Base-by-base conservation (phyloP, 2,113 vertebrate species). In the Scolopax mira region DNA sequence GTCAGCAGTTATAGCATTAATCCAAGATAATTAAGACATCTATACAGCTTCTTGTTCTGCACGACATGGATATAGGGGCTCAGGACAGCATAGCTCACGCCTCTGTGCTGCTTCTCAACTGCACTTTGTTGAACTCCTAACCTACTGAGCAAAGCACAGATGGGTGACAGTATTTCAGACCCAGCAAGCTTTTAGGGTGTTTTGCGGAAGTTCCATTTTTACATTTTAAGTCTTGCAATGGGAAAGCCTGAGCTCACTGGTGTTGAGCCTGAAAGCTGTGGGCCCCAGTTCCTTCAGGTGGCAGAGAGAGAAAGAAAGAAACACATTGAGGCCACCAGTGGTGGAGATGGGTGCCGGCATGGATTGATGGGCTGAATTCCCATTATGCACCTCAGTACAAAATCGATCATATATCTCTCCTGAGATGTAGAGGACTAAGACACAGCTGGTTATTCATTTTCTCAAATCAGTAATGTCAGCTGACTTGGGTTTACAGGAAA, bases 1-100 rank as follows among this genome's bases (percentile, higher is more conserved):
- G 58, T 72, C 33, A 67, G 65, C 22, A 75, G 27, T 61, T 72
- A 55, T 17, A 24, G 10, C 77, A 48, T 70, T 70, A 77, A 70
- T 66, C 37, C 58, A 28, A 54, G 72, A 62, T 18, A 66, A 66
- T 77, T 41, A 88, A 46, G 67, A 41, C 16, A 22, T 18, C 10
- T 1, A 1, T 49, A 41, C 0, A 1, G 44, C 33, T 72, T 51
- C 58, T 62, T 48, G 33, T 44, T 35, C 16, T 18, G 10, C 6
- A 3, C 44, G 37, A 15, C 6, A 1, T 54, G 77, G 6, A 16
- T 58, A 9, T 0, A 80, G 51, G 0, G 0, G 46, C 52, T 65
- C 41, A 69, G 83, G 49, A 69, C 39, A 57, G 30, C 28, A 13
- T 13, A 24, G 33, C 28, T 77, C 28, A 31, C 31, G 49, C 9